Conservation (phyloP, 92 coral and sea anemone species). For the Parazoanthus darwini region DNA sequence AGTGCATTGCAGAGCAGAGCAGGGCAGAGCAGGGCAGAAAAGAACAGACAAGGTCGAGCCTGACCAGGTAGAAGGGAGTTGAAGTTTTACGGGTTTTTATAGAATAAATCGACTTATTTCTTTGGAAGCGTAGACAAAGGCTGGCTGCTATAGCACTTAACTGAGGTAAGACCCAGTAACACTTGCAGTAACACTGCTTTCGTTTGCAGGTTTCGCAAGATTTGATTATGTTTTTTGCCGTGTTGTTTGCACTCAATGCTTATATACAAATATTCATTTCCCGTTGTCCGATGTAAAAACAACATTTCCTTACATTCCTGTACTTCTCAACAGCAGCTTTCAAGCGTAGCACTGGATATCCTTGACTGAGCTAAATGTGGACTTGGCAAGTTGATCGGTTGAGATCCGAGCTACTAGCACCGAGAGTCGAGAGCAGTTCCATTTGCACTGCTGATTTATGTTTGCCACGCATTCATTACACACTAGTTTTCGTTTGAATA, state of each 20-base stretch:
- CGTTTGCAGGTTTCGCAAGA: background rate
- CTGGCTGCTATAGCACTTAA: conserved; percentile 18
- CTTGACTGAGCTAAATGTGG: conserved; percentile 9
- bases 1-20: too few species aligned
- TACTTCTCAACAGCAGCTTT: conserved; percentile 1
- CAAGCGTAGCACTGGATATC: background rate
- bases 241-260: background rate
- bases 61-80: conserved; percentile 8
- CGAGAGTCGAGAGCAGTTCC: conserved; percentile 3
- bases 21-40: too few species aligned
- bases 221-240: background rate
- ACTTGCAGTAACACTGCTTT: too few species aligned
- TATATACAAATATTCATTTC: background rate
- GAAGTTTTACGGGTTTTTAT: conserved; percentile 10
- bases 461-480: too few species aligned
- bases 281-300: conserved; percentile 3
- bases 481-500: too few species aligned
- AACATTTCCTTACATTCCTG: background rate
- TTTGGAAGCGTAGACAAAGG: background rate
- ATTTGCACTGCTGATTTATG: background rate
- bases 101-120: too few species aligned
- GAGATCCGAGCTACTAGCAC: conserved; percentile 21
- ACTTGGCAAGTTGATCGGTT: conserved; percentile 15
- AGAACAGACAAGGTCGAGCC: too few species aligned
- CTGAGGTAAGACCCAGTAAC: background rate